phyloP scores from a whole-genome alignment of 2,113 vertebrate species.

The Seriola aureovittata region DNA sequence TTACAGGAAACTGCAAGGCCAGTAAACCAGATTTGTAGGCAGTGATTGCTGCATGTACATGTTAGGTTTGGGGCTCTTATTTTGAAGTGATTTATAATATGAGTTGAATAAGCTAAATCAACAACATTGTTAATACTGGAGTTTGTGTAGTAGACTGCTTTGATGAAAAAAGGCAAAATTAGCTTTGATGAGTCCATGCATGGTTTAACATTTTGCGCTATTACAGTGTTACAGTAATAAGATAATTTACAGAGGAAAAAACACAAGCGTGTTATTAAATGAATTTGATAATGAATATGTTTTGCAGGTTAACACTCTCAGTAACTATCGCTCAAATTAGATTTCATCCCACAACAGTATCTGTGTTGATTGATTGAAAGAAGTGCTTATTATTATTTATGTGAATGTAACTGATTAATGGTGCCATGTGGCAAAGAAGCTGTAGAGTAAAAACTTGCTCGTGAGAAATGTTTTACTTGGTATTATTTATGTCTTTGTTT shows the following conservation, averaged over 20 bases:
- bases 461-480: background rate
- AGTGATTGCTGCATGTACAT: conserved; percentile 21
- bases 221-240: background rate
- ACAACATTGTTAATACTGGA: background rate
- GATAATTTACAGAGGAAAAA: background rate
- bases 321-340: conserved; percentile 16
- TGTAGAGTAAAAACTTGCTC: background rate
- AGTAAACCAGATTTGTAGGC: conserved; percentile 49
- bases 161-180: background rate
- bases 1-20: conserved; percentile 59
- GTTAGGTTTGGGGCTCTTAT: conserved; percentile 8
- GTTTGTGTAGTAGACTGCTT: background rate
- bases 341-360: conserved; percentile 16
- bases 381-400: background rate
- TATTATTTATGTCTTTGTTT: background rate
- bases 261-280: conserved; percentile 3
- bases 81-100: conserved; percentile 7
- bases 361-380: background rate
- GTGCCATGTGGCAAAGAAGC: background rate
- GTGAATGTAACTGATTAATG: background rate
- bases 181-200: background rate
- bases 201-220: background rate
- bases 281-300: background rate
- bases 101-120: conserved; percentile 6
- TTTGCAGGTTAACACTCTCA: background rate